phyloP scores from a whole-genome alignment of 1,140 invertebrate species.

The Brachionus rotundiformis region DNA sequence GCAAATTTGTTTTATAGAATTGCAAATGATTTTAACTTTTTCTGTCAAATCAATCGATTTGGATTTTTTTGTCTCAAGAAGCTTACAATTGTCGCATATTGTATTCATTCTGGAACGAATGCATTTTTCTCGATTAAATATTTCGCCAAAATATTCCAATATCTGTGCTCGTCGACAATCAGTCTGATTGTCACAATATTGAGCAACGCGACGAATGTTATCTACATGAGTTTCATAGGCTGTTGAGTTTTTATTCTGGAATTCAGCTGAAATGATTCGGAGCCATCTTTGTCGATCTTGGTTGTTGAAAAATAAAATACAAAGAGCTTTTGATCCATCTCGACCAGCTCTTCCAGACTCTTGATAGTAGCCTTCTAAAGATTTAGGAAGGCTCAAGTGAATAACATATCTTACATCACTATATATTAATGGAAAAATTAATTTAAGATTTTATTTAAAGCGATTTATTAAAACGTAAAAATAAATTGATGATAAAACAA shows the following conservation, averaged over 20 bases:
- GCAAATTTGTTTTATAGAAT: conserved; percentile 71
- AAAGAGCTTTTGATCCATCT: conserved; percentile 77
- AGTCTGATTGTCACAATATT: conserved; percentile 84
- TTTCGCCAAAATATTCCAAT: conserved; percentile 90
- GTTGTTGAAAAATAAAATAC: conserved; percentile 84
- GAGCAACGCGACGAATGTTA: conserved; percentile 82
- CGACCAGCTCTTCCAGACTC: conserved; percentile 92
- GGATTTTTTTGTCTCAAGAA: background rate
- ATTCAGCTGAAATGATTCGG: conserved; percentile 41
- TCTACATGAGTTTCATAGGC: conserved; percentile 78
- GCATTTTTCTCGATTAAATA: conserved; percentile 71
- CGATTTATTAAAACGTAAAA: no score
- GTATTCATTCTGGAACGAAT: conserved; percentile 54
- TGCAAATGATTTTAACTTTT: conserved; percentile 73
- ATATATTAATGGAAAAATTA: conserved; percentile 61
- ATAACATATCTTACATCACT: conserved; percentile 68
- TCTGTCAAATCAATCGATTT: conserved; percentile 72
- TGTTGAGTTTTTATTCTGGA: conserved; percentile 60
- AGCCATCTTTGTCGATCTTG: conserved; percentile 66
- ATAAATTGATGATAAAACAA: no score
- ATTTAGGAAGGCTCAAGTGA: conserved; percentile 88
- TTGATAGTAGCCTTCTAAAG: conserved; percentile 96
- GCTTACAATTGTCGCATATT: conserved; percentile 39
- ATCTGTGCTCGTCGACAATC: conserved; percentile 83
- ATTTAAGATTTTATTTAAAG: no score